Evolutionary conservation across 1,140 invertebrate genomes (phyloP).

Genomic region (Adelges cooleyi): DNA sequence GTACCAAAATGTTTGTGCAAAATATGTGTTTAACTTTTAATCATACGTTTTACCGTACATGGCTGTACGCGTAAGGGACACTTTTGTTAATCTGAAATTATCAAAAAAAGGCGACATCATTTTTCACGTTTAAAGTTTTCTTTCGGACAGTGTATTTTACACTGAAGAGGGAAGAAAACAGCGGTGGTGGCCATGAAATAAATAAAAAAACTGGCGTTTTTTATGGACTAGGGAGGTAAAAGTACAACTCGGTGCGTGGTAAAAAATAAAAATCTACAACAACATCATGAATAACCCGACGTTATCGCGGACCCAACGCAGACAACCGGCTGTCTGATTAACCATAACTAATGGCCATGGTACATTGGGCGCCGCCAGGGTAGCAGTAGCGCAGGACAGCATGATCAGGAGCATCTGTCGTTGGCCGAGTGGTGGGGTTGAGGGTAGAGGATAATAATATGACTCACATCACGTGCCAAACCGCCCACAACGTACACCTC

Average conservation of each 20-base stretch:
- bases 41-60: no score
- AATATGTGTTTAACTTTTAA: no score
- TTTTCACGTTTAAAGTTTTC: no score
- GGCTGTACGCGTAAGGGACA: no score
- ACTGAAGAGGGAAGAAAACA: no score
- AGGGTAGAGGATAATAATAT: not conserved
- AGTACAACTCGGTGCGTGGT: not conserved
- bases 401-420: conserved; percentile 14
- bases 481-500: conserved; percentile 1
- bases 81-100: no score
- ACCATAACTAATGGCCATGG: conserved; percentile 20
- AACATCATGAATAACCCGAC: not conserved
- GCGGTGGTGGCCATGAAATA: no score
- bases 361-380: not conserved
- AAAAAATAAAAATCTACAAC: not conserved
- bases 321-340: conserved; percentile 26
- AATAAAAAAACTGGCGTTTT: no score
- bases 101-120: no score
- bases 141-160: no score
- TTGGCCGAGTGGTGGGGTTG: not conserved
- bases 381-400: not conserved
- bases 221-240: not conserved
- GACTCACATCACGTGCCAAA: conserved; percentile 5
- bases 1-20: no score
- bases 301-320: not conserved